phyloP scores from a whole-genome alignment of 2,113 vertebrate species.

The Columba livia region DNA sequence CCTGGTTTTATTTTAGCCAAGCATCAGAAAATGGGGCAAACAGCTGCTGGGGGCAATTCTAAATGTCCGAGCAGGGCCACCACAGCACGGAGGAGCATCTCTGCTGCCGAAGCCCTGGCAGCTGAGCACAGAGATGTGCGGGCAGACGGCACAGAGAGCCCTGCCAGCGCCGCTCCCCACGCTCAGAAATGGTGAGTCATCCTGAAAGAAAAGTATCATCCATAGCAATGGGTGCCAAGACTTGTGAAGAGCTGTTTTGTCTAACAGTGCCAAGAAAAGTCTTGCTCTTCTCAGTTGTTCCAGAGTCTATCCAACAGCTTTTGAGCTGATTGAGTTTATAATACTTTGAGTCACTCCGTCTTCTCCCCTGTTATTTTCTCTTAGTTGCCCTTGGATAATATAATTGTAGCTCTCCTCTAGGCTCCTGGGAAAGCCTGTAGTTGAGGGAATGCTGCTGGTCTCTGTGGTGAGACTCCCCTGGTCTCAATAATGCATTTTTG shows the following conservation, averaged over 20 bases:
- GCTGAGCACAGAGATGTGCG: not conserved
- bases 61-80: not conserved
- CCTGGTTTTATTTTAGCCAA: not conserved
- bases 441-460: not conserved
- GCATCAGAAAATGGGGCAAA: not conserved
- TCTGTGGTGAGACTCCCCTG: rapidly evolving
- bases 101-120: not conserved
- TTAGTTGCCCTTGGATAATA: not conserved
- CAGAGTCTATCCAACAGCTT: not conserved
- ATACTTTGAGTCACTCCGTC: not conserved
- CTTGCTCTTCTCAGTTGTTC: not conserved
- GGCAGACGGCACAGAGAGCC: not conserved
- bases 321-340: not conserved
- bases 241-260: not conserved
- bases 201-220: not conserved
- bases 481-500: not conserved
- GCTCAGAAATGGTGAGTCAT: not conserved
- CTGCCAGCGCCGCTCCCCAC: not conserved
- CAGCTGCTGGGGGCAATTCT: not conserved
- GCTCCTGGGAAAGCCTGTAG: not conserved
- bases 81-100: not conserved
- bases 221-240: not conserved
- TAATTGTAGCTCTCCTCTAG: not conserved
- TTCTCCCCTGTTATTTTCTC: not conserved
- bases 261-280: not conserved